Evolutionary conservation across 2,888 invertebrate species (phyloP), one percentile per base, ranked within the genome.

Genomic region (Torymus texanus): DNA sequence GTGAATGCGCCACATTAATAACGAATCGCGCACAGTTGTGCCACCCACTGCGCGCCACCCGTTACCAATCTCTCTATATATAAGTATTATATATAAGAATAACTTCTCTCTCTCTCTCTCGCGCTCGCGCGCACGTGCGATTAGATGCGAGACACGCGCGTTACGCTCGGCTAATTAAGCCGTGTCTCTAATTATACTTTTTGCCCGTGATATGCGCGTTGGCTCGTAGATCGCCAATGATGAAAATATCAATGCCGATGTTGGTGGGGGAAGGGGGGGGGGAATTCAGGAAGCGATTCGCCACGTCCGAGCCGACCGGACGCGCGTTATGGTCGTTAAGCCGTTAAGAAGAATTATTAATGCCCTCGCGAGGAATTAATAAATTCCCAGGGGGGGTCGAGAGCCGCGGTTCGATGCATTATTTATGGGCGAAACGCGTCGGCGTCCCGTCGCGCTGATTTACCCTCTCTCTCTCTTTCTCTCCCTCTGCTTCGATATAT

Each of bases 361-460:
- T 75, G 77, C 66, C 50, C 74, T 80, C 51, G 41, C 41, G 70
- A 74, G 59, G 72, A 74, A 78, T 81, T 75, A 78, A 81, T 78
- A 81, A 81, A 78, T 75, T 71, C 76, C 41, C 41, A 41, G 41
- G 41, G 41, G 41, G 41, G 41, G 41, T 41, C 5, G 41, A 41
- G 41, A 70, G 29, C 8, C 78, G 29, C 41, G 14, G 8, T 2
- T 2, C 51, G 56, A 73, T 76, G 80, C 72, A 80, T 80, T 80
- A 80, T 80, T 77, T 77, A 80, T 77, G 41, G 41, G 41, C 41
- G 41, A 70, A 77, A 73, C 53, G 67, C 18, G 72, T 72, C 65
- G 24, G 55, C 4, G 56, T 58, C 79, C 71, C 29, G 73, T 59
- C 18, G 67, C 50, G n/a, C 29, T 77, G 77, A 74, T 74, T 74